These are phyloP conservation scores for Aleiodes alternator DNA, from an alignment of 2,888 invertebrate genomes.

Conservation along the genomic window DNA sequence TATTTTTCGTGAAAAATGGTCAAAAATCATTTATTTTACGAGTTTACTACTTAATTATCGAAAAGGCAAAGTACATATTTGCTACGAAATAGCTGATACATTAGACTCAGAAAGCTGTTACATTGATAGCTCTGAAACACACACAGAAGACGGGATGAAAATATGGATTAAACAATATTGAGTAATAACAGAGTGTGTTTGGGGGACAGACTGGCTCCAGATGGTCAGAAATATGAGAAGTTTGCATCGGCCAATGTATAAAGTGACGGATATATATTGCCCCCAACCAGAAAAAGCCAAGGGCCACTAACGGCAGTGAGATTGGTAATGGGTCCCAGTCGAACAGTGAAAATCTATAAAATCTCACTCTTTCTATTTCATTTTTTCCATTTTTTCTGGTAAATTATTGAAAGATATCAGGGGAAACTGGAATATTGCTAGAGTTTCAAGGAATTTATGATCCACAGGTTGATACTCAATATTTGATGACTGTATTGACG, in stretches of 20 bases:
- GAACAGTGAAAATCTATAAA: slow-evolving; percentile 51
- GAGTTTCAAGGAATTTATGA: neutral
- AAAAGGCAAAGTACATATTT: slow-evolving; percentile 37
- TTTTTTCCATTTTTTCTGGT: neutral
- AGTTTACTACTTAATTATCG: slow-evolving; percentile 20
- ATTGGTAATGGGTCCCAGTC: slow-evolving; percentile 42
- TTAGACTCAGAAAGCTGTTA: slow-evolving; percentile 32
- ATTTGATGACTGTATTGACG: too few relatives aligned
- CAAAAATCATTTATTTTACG: too few relatives aligned
- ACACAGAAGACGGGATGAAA: slow-evolving; percentile 48
- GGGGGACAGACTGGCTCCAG: slow-evolving; percentile 57
- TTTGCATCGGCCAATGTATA: slow-evolving; percentile 56
- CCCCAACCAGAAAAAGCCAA: slow-evolving; percentile 16
- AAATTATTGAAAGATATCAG: slow-evolving; percentile 19
- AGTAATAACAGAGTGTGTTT: slow-evolving; percentile 58
- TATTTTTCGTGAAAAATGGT: too few relatives aligned
- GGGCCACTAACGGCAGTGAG: slow-evolving; percentile 42
- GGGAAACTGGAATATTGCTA: slow-evolving; percentile 31
- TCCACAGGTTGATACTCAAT: neutral
- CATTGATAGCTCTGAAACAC: slow-evolving; percentile 43
- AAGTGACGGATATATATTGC: slow-evolving; percentile 51
- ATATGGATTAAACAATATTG: slow-evolving; percentile 62
- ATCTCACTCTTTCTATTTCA: neutral
- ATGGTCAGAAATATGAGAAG: slow-evolving; percentile 65
- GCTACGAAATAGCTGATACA: slow-evolving; percentile 12